A percentile compares a stretch with the other conserved stretches of the same genome.
phyloP scores from a whole-genome alignment of 37 sponge, comb jelly and placozoan species.

The Aphrocallistes beatrix region DNA sequence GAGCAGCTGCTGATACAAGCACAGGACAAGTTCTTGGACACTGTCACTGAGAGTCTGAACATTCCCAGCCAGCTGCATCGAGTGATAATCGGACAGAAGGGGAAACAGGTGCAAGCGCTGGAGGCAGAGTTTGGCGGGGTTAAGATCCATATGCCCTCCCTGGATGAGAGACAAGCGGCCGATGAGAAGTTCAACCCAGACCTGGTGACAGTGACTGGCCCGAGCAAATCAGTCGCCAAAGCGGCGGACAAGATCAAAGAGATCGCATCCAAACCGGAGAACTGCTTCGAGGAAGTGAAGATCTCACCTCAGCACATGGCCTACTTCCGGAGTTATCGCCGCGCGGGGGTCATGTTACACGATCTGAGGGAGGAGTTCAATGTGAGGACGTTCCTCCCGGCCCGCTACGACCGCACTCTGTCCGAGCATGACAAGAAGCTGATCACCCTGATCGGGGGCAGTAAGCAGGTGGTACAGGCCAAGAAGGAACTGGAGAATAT shows the following conservation, averaged over 20 bases:
- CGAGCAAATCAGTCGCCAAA: neutral
- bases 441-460: neutral
- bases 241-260: neutral
- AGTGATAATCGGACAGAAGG: neutral
- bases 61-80: neutral
- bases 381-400: neutral
- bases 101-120: constrained; percentile 6
- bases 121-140: neutral
- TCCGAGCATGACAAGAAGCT: constrained; percentile 2
- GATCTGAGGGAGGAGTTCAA: neutral
- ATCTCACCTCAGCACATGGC: neutral
- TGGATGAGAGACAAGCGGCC: neutral
- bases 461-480: neutral
- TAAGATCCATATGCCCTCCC: neutral
- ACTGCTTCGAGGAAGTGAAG: constrained; percentile 1
- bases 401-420: neutral
- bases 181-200: constrained; percentile 12
- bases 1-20: neutral
- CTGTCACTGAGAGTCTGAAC: neutral
- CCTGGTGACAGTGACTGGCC: neutral
- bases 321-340: neutral
- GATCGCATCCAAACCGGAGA: neutral
- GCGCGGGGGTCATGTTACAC: neutral
- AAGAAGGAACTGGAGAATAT: neutral
- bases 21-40: constrained; percentile 12